Base-by-base conservation (phyloP, 2,888 invertebrate genomes). In the Ormyrus rosae region DNA sequence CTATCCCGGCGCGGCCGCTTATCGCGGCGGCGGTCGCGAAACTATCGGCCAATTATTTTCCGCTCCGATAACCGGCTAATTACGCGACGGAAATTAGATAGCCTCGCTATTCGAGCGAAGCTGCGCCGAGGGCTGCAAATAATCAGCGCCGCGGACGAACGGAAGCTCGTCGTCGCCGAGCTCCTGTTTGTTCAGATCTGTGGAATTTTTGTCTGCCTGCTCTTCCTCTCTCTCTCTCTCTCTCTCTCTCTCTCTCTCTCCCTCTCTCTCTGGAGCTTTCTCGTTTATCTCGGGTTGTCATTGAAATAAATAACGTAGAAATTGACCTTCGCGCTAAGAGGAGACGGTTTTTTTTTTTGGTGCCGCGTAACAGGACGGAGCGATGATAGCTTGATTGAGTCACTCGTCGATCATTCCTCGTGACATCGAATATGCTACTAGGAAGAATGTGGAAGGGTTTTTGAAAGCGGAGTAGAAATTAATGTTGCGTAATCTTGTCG, bases 31-130 rank as follows among this genome's bases (percentile, higher is more conserved):
- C 19, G 19, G 50, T 13, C 45, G 34, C 80, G 78, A 19, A 80
- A 78, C 72, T 84, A 86, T 87, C 86, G 83, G 86, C 84, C 84
- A 86, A 86, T 87, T 85, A 86, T 86, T 85, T 88, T 83, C 83
- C 82, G 84, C 84, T 83, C 80, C 80, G 86, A 86, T 85, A 85
- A 69, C 82, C 83, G 84, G 83, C 85, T 86, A 87, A 88, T 88
- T 88, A 87, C 82, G 84, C 64, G 82, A 84, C 87, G 87, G 87
- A 88, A 88, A 85, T 85, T 87, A 85, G 85, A 87, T 85, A 84
- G 78, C 77, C 19, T 19, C 19, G 75, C 79, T 13, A 19, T 58
- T 68, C 68, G 60, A n/a, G 61, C 69, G 67, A 48, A 1, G 50
- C 60, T 19, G 19, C 19, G 19, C 63, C 69, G 70, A 13, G 13